phyloP scores from a whole-genome alignment of 1,140 invertebrate species.

The Paraescarpia echinospica region DNA sequence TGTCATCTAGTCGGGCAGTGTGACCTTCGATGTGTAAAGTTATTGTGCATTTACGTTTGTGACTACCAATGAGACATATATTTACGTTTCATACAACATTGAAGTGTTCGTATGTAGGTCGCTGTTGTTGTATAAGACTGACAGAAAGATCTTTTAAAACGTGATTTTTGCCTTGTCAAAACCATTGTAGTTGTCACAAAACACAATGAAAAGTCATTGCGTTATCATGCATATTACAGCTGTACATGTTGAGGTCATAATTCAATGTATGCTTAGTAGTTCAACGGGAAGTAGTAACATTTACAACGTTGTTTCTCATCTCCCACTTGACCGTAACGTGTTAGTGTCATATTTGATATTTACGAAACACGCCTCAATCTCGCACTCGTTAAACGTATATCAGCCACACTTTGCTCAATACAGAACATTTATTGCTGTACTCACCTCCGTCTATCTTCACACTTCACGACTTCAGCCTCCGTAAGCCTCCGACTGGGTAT shows the following conservation, averaged over 20 bases:
- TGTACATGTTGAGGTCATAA: not conserved
- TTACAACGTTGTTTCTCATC: not conserved
- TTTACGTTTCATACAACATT: not conserved
- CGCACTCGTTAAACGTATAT: not conserved
- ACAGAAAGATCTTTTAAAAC: not conserved
- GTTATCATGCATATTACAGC: not conserved
- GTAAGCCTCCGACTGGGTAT: not conserved
- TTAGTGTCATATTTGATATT: not conserved
- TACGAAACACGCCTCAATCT: not conserved
- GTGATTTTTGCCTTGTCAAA: not conserved
- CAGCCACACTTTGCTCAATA: not conserved
- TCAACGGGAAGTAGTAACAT: not conserved
- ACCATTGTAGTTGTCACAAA: not conserved
- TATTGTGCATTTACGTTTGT: not conserved
- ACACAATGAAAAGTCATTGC: too few relatives aligned
- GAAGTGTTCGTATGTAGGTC: not conserved
- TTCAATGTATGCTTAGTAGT: not conserved
- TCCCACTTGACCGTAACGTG: not conserved
- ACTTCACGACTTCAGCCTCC: not conserved
- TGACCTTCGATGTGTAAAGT: not conserved
- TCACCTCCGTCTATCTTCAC: not conserved
- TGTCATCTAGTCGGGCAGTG: not conserved
- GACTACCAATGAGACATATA: not conserved
- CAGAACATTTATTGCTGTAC: not conserved
- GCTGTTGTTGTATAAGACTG: not conserved